phyloP scores from a whole-genome alignment of 1,140 invertebrate genomes.

The Drosophila guanche region DNA sequence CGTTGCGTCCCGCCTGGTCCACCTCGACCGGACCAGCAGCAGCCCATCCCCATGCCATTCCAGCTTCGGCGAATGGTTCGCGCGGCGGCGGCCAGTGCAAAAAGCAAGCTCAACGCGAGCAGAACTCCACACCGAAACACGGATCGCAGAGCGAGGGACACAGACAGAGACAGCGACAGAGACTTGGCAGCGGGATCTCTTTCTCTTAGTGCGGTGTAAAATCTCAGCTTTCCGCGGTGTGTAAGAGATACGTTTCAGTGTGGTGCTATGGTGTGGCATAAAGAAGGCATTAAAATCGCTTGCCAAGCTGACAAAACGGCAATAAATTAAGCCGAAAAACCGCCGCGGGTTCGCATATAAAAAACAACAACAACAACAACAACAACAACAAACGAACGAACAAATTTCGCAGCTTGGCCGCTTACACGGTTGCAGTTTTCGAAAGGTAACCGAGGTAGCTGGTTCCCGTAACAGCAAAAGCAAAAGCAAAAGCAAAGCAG shows the following conservation, averaged over 20 bases:
- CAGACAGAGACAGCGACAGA: neutral
- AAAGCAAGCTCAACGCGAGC: slow-evolving; percentile 77
- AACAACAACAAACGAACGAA: slow-evolving; percentile 42
- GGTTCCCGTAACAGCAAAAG: neutral
- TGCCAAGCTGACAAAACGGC: slow-evolving; percentile 79
- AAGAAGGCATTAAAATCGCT: slow-evolving; percentile 58
- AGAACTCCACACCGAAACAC: slow-evolving; percentile 51
- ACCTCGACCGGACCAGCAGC: slow-evolving; percentile 6
- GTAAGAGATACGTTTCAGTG: slow-evolving; percentile 26
- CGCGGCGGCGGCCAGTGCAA: slow-evolving; percentile 56
- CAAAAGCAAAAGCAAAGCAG: slow-evolving; percentile 1
- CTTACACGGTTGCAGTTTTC: slow-evolving; percentile 81
- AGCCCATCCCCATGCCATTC: slow-evolving; percentile 1
- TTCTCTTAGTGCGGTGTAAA: slow-evolving; percentile 1
- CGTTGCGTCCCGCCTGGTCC: slow-evolving; percentile 22
- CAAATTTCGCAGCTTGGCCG: slow-evolving; percentile 43
- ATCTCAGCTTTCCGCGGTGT: slow-evolving; percentile 28
- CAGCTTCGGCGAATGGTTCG: slow-evolving; percentile 6
- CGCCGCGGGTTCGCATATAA: slow-evolving; percentile 67
- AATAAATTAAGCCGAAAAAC: slow-evolving; percentile 79
- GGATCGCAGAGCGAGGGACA: slow-evolving; percentile 24
- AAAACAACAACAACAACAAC: slow-evolving; percentile 57
- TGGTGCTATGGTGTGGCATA: slow-evolving; percentile 19
- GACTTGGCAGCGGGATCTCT: neutral
- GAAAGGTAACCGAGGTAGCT: slow-evolving; percentile 63